Base-by-base conservation (phyloP, 1,140 invertebrate genomes). In the Leptinotarsa texana region DNA sequence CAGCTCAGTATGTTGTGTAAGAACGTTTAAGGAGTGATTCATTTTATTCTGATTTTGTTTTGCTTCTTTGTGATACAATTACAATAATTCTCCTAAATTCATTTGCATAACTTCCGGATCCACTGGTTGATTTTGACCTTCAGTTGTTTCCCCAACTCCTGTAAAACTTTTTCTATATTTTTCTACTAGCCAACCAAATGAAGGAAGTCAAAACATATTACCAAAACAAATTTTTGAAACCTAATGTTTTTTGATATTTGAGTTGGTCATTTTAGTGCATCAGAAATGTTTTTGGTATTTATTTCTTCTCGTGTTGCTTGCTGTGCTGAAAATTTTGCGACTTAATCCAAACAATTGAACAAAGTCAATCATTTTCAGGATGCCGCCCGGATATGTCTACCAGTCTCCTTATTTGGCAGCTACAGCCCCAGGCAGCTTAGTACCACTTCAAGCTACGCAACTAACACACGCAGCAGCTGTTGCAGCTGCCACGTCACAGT, bases 351-450 rank as follows among this genome's bases (percentile, higher is more conserved):
- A 74, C 21, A n/a, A 47, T 13, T 67, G 24, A 72, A 57, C 11
- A 18, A 72, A 27, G 11, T n/a, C 57, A 24, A 62, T 70, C 22
- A 80, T 82, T 88, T 88, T 75, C 89, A 93, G 92, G 83, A 88
- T 93, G 81, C 92, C 92, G 75, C 92, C 91, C 42, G 90, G 92
- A 15, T 94, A 93, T 85, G 88, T 93, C 84, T 93, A 93, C 83
- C 91, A 92, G 74, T 89, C 91, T 42, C 88, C 88, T 13, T 93
- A 92, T 84, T 85, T 92, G 83, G 86, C 90, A 22, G 88, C 91
- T 4, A 89, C 87, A 73, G 89, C 86, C 78, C 89, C 86, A 83
- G 88, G 85, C 84, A 90, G 87, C 72, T 84, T 93, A 78, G 88
- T 93, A 72, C 90, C 90, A 78, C 85, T 92, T 80, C 91, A 90